phyloP scores from a whole-genome alignment of 2,888 invertebrate genomes.

The Cylindroiulus punctatus region DNA sequence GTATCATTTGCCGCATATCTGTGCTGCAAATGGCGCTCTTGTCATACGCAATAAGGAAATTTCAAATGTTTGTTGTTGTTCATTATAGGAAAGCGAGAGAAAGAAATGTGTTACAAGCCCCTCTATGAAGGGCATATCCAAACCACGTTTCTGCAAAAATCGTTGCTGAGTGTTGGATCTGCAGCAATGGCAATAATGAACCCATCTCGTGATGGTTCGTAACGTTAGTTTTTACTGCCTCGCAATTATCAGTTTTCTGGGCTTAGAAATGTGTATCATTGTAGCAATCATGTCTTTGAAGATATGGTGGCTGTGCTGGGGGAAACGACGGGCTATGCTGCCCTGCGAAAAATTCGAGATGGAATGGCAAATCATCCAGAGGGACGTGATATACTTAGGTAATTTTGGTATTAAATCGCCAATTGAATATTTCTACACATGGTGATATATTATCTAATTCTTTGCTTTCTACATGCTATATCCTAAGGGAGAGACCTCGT shows the following conservation, averaged over 20 bases:
- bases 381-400: conserved; percentile 76
- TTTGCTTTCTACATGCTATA: not conserved
- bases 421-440: too few relatives aligned
- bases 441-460: not conserved
- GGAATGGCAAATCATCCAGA: conserved; percentile 82
- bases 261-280: not conserved
- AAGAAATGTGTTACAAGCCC: not conserved
- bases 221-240: conserved; percentile 37
- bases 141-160: conserved; percentile 75
- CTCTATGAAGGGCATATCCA: conserved; percentile 65
- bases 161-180: conserved; percentile 84
- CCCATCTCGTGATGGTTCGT: conserved; percentile 75
- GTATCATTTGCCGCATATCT: not conserved
- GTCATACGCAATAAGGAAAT: not conserved
- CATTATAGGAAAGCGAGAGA: not conserved
- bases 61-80: not conserved
- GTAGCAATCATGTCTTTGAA: conserved; percentile 59
- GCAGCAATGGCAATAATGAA: conserved; percentile 82
- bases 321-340: conserved; percentile 82
- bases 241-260: not conserved
- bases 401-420: conserved; percentile 57
- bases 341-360: conserved; percentile 76
- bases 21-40: not conserved
- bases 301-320: conserved; percentile 96
- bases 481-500: conserved; percentile 77